Base-by-base conservation (phyloP, 2,113 vertebrate species). In the Seriola rivoliana region DNA sequence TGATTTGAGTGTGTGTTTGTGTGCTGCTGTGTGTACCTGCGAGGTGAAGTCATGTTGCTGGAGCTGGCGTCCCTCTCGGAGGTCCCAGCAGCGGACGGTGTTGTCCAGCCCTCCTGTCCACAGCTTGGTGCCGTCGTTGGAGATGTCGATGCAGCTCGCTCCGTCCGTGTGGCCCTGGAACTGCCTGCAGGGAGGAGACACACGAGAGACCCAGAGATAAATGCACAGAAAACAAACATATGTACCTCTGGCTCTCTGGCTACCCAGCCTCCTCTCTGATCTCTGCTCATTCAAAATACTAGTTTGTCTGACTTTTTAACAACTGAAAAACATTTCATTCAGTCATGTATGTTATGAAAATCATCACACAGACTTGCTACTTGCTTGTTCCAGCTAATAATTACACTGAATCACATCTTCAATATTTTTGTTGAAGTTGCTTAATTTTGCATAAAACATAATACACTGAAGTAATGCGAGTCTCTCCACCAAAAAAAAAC, bases 21-120 rank as follows among this genome's bases (percentile, higher is more conserved):
- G 65, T 67, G 71, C 55, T 7, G 38, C 44, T 46, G 55, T 5
- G 36, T 14, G 42, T 60, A 91, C 95, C 94, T 96, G 95, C 3
- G 95, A 96, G 42, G 94, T 95, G 92, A 96, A 96, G 68, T 96
- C 95, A 0, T 96, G 95, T 0, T 95, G 95, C 81, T 95, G 95
- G 0, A 95, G 94, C 81, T 96, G 95, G 7, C 95, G 89, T 50
- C 95, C 95, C 82, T 95, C 95, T 59, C 95, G 77, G 44, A 95
- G 92, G 89, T 95, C 95, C 95, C 95, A 95, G 91, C 95, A 95
- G 75, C 95, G 93, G 10, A 96, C 95, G 0, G 95, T 96, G 92
- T 96, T 96, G 93, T 96, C 95, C 89, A 96, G 86, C 0, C 95
- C 95, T 42, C 95, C 95, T 3, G 95, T 96, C 95, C 95, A 96